Evolutionary conservation across 30 jellyfish, hydroid and myxozoan genomes (phyloP).

Genomic region (Rhopilema esculentum): DNA sequence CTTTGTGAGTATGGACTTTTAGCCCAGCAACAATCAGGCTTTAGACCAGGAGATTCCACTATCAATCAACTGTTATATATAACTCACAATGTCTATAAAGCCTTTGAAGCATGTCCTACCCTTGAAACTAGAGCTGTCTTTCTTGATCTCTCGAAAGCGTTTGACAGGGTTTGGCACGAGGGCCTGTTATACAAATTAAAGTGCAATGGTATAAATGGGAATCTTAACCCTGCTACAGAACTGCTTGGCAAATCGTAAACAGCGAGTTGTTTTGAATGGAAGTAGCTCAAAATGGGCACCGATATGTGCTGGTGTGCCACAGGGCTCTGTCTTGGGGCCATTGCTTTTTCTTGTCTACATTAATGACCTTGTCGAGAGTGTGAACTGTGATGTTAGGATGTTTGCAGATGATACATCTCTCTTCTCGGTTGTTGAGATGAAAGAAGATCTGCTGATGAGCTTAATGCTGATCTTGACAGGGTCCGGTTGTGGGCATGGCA

Average conservation of each 20-base stretch:
- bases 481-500: no score
- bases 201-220: slow-evolving; percentile 32
- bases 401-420: slow-evolving; percentile 71
- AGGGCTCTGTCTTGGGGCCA: slow-evolving; percentile 66
- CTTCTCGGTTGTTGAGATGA: slow-evolving; percentile 56
- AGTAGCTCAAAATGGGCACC: slow-evolving; percentile 37
- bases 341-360: no score
- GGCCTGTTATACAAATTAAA: slow-evolving; percentile 46
- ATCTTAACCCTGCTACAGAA: slow-evolving; percentile 2
- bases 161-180: slow-evolving; percentile 52
- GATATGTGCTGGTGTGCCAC: slow-evolving; percentile 59
- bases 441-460: slow-evolving; percentile 37
- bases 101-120: slow-evolving; percentile 59
- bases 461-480: slow-evolving; percentile 37
- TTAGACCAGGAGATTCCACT: slow-evolving; percentile 54
- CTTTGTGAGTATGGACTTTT: slow-evolving; percentile 26
- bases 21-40: slow-evolving; percentile 49
- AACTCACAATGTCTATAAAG: slow-evolving; percentile 46
- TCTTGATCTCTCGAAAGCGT: slow-evolving; percentile 60
- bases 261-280: slow-evolving; percentile 42
- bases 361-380: slow-evolving; percentile 31
- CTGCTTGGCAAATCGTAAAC: slow-evolving; percentile 28
- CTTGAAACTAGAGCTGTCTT: slow-evolving; percentile 50
- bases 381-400: slow-evolving; percentile 5
- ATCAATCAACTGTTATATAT: slow-evolving; percentile 32